Evolutionary conservation across 2,888 invertebrate species (phyloP).

Genomic region (Lasioglossum leucozonium): DNA sequence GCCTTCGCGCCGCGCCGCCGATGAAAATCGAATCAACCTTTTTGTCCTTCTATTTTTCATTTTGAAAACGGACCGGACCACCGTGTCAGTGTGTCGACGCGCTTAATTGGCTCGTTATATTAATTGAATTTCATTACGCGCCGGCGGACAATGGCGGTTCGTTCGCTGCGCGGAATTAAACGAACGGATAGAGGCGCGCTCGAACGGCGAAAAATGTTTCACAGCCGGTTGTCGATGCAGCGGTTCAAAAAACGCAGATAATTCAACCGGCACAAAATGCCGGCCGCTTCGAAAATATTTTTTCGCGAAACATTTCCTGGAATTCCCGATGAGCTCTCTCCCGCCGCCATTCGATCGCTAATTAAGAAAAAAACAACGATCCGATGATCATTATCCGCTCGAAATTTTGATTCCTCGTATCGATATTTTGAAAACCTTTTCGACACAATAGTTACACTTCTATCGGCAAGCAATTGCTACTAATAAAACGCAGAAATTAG

Average conservation of each 20-base stretch:
- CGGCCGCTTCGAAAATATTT: conserved; percentile 62
- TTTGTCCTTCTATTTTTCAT: conserved; percentile 42
- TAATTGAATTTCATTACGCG: conserved; percentile 79
- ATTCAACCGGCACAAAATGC: conserved; percentile 63
- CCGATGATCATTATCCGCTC: conserved; percentile 10
- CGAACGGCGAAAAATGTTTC: conserved; percentile 68
- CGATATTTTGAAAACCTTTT: not conserved
- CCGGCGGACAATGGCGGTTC: conserved; percentile 57
- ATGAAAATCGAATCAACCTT: conserved; percentile 41
- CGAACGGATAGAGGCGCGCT: conserved; percentile 59
- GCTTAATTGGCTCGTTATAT: conserved; percentile 81
- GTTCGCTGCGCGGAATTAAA: conserved; percentile 68
- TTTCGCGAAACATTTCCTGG: conserved; percentile 36
- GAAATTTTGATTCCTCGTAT: conserved; percentile 5
- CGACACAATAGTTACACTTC: not conserved
- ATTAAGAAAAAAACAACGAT: conserved; percentile 40
- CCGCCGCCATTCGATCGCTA: conserved; percentile 41
- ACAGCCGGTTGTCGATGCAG: conserved; percentile 56
- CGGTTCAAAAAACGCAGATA: conserved; percentile 68
- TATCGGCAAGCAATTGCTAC: no score
- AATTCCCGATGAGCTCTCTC: conserved; percentile 37
- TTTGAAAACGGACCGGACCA: conserved; percentile 58
- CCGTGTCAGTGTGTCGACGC: conserved; percentile 72
- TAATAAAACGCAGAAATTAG: no score
- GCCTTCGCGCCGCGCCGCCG: not conserved